These are phyloP conservation scores for Cyphomyrmex costatus DNA, from an alignment of 1,140 invertebrate genomes.

Conservation along the genomic window DNA sequence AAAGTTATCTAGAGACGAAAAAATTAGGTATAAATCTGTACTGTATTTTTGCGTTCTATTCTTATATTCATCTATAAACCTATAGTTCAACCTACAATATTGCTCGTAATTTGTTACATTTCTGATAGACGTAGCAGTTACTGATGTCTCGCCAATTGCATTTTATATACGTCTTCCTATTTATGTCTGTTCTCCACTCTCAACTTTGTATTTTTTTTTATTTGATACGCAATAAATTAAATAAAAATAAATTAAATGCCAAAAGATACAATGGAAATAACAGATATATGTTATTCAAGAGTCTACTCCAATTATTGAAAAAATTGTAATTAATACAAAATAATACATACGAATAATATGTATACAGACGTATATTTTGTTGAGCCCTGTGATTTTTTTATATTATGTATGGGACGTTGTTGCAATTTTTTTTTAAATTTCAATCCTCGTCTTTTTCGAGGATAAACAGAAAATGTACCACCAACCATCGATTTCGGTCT, in stretches of 20 bases:
- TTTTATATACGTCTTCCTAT: no score
- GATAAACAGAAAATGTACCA: slow-evolving; percentile 91
- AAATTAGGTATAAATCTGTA: no score
- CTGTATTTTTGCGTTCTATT: no score
- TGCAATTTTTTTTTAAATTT: slow-evolving; percentile 55
- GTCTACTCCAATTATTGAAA: background rate
- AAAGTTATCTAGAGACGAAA: no score
- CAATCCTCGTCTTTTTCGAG: slow-evolving; percentile 34
- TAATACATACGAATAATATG: background rate
- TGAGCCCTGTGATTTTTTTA: slow-evolving; percentile 60
- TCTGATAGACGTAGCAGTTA: no score
- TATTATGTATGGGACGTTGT: slow-evolving; percentile 57
- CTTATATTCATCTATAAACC: no score
- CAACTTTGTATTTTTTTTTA: no score
- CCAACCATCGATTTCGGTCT: slow-evolving; percentile 94
- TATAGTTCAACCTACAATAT: no score
- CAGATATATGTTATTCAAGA: background rate
- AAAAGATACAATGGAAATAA: background rate
- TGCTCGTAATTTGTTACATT: no score
- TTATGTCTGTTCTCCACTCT: no score
- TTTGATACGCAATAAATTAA: no score
- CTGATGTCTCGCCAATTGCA: no score
- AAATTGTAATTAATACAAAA: background rate
- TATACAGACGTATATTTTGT: background rate
- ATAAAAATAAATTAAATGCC: background rate